Conservation (phyloP, 2,113 vertebrate species). For the Collichthys lucidus region DNA sequence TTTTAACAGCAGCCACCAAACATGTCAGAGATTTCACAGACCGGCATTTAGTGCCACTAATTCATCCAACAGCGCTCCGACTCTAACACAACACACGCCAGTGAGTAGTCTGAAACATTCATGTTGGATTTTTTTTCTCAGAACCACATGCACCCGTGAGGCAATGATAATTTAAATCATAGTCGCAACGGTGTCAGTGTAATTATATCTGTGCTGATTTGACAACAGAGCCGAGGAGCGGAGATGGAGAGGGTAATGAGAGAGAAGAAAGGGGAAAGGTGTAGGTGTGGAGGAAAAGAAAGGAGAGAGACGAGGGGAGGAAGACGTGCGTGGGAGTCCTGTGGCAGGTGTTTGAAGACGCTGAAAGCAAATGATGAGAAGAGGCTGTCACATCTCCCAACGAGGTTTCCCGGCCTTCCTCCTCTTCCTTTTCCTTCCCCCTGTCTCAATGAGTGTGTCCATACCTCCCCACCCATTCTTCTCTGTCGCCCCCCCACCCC, state of each 20-base stretch:
- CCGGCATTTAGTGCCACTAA: conserved; percentile 30
- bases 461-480: conserved; percentile 53
- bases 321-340: conserved; percentile 68
- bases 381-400: conserved; percentile 60
- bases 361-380: conserved; percentile 66
- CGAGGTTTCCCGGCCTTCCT: conserved; percentile 35
- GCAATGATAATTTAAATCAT: conserved; percentile 38
- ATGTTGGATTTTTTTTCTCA: conserved; percentile 27
- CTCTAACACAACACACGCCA: conserved; percentile 8
- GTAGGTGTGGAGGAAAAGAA: conserved; percentile 64
- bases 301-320: conserved; percentile 37
- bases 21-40: conserved; percentile 11
- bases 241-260: conserved; percentile 62
- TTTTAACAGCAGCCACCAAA: conserved; percentile 26
- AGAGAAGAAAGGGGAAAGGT: conserved; percentile 62
- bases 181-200: conserved; percentile 32
- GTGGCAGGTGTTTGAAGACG: conserved; percentile 74
- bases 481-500: conserved; percentile 44
- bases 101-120: conserved; percentile 15
- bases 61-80: background rate
- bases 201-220: conserved; percentile 61
- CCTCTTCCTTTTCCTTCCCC: conserved; percentile 17
- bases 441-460: conserved; percentile 46
- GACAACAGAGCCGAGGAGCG: conserved; percentile 44
- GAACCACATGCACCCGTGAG: conserved; percentile 22